Base-by-base conservation (phyloP, 2,888 invertebrate genomes). In the Spodoptera littoralis region DNA sequence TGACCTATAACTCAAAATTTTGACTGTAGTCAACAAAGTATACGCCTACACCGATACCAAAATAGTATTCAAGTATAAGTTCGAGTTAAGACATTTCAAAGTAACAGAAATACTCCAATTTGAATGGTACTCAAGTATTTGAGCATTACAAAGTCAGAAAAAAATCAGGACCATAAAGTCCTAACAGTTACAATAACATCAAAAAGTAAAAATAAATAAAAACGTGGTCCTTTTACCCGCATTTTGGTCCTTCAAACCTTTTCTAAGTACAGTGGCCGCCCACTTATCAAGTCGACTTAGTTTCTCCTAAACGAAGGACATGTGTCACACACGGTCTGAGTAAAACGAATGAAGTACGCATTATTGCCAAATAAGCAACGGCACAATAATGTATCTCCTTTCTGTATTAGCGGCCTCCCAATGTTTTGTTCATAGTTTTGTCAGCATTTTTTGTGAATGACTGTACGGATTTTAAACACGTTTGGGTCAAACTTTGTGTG, bases 231-330 rank as follows among this genome's bases (percentile, higher is more conserved):
- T 52, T 65, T 6, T 18, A 13, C 30, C 6, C 36, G 27, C 13
- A 58, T 58, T 61, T 49, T 41, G 43, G 42, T 47, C 30, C 62
- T 58, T 11, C 11, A 51, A 56, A 27, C 24, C 56, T 45, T 60
- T 44, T 56, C 52, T 65, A 60, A 55, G 56, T 58, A 49, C 60
- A 67, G 59, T 61, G 44, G 61, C 73, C 60, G 48, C 54, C 65
- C 69, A 78, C 81, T 80, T 81, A 81, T 81, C 81, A 81, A 81
- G 61, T 78, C 77, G 78, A 75, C 81, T 81, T 78, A 81, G 70
- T 67, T 73, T 80, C 77, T 75, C 50, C 78, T 56, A 64, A 60
- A 70, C 63, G 78, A 72, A 65, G 64, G 81, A 81, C 81, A 81
- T 76, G 69, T 81, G 81, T 81, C 81, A 80, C 73, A 59, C 59